A percentile compares a stretch with the other conserved stretches of the same genome.
Evolutionary conservation across 2,797 vertebrate species (phyloP).

Genomic region (Valencia hispanica): DNA sequence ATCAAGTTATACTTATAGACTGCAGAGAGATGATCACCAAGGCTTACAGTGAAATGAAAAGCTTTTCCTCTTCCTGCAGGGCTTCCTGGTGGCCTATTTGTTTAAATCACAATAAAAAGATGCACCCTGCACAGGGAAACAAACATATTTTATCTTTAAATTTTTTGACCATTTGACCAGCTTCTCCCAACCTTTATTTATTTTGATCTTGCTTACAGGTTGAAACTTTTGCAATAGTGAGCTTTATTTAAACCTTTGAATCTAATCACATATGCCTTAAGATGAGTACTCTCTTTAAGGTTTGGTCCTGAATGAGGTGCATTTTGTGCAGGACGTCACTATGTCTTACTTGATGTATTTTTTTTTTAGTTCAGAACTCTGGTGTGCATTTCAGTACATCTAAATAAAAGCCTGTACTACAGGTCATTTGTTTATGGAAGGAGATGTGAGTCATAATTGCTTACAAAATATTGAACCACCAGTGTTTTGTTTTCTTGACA

Average conservation of each 20-base stretch:
- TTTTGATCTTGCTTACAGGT: neutral
- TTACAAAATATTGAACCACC: neutral
- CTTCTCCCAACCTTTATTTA: neutral
- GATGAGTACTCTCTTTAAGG: slow-evolving; percentile 40
- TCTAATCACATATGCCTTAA: slow-evolving; percentile 37
- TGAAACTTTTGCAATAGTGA: neutral
- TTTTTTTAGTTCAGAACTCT: neutral
- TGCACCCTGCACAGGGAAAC: slow-evolving; percentile 17
- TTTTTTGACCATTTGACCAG: slow-evolving; percentile 5
- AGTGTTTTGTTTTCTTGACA: neutral
- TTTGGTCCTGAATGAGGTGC: slow-evolving; percentile 44
- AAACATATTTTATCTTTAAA: no score
- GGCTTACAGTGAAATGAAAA: slow-evolving; percentile 22
- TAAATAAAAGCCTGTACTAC: neutral
- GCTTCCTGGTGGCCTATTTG: slow-evolving; percentile 10
- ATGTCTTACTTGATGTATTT: slow-evolving; percentile 26
- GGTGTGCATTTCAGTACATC: neutral
- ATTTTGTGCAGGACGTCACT: slow-evolving; percentile 1
- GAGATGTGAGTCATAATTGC: neutral
- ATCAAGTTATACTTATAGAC: slow-evolving; percentile 37
- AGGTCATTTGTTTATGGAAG: neutral
- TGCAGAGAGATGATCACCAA: slow-evolving; percentile 6
- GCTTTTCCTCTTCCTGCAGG: slow-evolving; percentile 4
- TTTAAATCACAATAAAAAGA: slow-evolving; percentile 36
- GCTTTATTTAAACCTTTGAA: slow-evolving; percentile 13